These are phyloP conservation scores for Tetragonisca angustula DNA, from an alignment of 2,888 invertebrate genomes.

Conservation along the genomic window DNA sequence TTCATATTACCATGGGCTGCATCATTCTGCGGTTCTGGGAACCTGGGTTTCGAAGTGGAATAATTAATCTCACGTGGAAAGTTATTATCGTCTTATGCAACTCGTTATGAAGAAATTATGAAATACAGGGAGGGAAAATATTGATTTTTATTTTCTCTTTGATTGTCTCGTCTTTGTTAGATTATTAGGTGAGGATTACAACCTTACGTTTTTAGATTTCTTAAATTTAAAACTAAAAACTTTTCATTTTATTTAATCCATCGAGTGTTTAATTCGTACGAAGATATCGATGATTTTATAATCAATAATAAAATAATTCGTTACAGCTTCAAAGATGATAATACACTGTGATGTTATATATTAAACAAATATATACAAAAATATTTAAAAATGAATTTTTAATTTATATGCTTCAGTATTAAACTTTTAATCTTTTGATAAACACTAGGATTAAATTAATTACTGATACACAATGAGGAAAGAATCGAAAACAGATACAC, in stretches of 20 bases:
- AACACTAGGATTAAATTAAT: no score
- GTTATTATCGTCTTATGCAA: not conserved
- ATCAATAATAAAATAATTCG: no score
- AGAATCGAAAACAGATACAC: no score
- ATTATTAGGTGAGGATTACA: not conserved
- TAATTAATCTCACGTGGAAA: not conserved
- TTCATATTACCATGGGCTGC: slow-evolving; percentile 26
- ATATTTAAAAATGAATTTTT: no score
- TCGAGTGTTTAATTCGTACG: not conserved
- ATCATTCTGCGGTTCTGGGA: slow-evolving; percentile 4
- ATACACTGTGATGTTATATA: no score
- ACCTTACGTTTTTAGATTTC: not conserved
- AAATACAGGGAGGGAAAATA: not conserved
- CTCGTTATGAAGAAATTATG: not conserved
- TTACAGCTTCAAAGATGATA: no score
- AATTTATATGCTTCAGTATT: no score
- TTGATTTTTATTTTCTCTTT: not conserved
- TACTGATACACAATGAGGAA: no score
- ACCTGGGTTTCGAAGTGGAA: not conserved
- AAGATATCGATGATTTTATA: no score
- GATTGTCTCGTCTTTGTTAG: not conserved
- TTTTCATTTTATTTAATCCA: not conserved
- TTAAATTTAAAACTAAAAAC: not conserved
- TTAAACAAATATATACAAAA: no score
- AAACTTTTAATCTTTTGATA: no score